These are phyloP conservation scores for Sebastes schlegelii DNA, from an alignment of 2,113 vertebrate genomes.

Conservation along the genomic window DNA sequence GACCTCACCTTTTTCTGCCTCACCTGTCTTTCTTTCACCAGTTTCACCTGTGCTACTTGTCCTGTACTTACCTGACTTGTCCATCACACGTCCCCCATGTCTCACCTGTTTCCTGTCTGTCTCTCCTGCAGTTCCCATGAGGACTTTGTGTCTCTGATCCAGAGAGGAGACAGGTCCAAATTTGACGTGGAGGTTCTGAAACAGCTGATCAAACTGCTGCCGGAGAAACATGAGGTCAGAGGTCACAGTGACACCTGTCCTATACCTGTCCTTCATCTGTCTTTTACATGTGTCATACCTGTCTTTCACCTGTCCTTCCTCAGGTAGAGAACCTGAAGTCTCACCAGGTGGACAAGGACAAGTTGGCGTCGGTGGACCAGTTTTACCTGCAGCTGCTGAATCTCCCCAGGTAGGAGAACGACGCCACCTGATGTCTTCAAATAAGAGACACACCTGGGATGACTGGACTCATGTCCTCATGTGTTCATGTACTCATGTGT, in stretches of 20 bases:
- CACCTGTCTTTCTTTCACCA: not conserved
- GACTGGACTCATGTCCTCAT: not conserved
- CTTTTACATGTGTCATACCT: not conserved
- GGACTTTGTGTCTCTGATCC: conserved; percentile 88
- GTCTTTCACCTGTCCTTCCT: not conserved
- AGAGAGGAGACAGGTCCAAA: conserved; percentile 86
- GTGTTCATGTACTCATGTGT: not conserved
- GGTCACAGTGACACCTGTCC: not conserved
- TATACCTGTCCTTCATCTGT: not conserved
- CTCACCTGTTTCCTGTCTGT: conserved; percentile 6
- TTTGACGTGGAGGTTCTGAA: conserved; percentile 93
- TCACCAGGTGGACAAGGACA: conserved; percentile 85
- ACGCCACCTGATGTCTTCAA: not conserved
- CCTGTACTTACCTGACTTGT: not conserved
- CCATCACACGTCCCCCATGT: not conserved
- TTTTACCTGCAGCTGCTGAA: conserved; percentile 90
- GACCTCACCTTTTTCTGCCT: not conserved
- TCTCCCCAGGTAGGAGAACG: conserved; percentile 86
- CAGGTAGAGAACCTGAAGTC: conserved; percentile 91
- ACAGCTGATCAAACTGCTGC: conserved; percentile 92
- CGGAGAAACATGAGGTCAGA: conserved; percentile 94
- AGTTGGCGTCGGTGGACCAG: conserved; percentile 87
- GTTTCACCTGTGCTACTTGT: not conserved
- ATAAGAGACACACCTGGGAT: not conserved
- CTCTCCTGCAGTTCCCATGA: conserved; percentile 85